phyloP scores from a whole-genome alignment of 2,113 vertebrate genomes.

The Carollia perspicillata region DNA sequence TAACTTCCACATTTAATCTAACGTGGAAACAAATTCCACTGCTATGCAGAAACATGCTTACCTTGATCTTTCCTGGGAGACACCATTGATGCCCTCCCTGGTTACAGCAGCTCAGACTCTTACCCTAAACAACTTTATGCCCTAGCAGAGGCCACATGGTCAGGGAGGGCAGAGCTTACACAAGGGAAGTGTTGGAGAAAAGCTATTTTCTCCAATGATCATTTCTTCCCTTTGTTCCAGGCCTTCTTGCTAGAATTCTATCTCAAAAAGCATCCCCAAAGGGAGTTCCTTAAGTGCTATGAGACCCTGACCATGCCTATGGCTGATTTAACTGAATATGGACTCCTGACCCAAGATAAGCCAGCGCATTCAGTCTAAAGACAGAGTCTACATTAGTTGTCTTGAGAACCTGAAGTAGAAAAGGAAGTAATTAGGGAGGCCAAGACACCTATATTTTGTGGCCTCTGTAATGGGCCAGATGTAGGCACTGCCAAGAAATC shows the following conservation, averaged over 20 bases:
- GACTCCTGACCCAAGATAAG: neutral
- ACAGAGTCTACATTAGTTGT: neutral
- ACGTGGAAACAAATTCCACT: constrained; percentile 44
- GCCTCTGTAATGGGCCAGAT: neutral
- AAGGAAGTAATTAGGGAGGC: neutral
- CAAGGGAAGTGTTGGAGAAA: neutral
- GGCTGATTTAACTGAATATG: neutral
- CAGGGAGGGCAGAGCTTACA: neutral
- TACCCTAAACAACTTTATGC: neutral
- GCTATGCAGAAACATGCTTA: neutral
- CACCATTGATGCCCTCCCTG: neutral
- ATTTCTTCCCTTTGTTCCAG: neutral
- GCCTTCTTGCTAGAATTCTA: neutral
- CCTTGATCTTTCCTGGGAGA: neutral
- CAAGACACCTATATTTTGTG: neutral
- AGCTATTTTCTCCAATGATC: neutral
- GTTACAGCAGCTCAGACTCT: neutral
- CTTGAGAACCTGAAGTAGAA: constrained; percentile 23
- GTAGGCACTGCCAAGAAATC: neutral
- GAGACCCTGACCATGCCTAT: neutral
- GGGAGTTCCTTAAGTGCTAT: neutral
- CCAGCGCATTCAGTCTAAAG: neutral
- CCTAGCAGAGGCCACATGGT: neutral
- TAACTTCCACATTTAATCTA: constrained; percentile 9
- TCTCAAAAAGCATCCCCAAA: neutral